Conservation (phyloP, 1,140 invertebrate genomes). For the Ridgeia piscesae region DNA sequence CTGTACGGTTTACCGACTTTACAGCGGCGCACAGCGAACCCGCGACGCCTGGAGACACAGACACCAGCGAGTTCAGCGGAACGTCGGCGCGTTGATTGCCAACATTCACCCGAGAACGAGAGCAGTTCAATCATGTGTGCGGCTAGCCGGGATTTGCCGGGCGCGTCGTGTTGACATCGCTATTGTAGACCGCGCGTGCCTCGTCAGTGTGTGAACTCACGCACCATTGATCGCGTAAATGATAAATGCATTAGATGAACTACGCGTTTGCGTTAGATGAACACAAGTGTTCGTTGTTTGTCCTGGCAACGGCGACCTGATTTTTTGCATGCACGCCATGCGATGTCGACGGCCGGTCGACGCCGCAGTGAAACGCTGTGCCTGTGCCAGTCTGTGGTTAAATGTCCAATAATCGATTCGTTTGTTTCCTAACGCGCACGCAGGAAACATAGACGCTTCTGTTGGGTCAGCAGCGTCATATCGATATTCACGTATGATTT, state of each 20-base stretch:
- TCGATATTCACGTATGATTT: neutral
- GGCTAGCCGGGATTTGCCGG: neutral
- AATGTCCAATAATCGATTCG: neutral
- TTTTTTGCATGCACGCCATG: neutral
- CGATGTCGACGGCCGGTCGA: neutral
- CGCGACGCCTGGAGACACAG: neutral
- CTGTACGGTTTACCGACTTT: neutral
- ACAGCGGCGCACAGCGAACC: neutral
- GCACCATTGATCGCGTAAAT: neutral
- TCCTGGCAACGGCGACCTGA: neutral
- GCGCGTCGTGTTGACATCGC: neutral
- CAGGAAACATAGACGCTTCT: neutral
- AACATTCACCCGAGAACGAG: neutral
- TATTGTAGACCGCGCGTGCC: neutral
- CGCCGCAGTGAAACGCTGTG: neutral
- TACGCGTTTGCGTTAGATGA: neutral
- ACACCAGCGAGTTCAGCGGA: neutral
- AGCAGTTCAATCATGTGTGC: neutral
- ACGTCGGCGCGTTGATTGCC: neutral
- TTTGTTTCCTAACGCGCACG: neutral
- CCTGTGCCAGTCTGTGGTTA: neutral
- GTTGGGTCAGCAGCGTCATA: neutral
- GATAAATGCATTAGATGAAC: neutral
- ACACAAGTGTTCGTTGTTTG: neutral
- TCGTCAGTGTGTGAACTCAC: neutral